Percentiles rank a stretch among this genome's conserved stretches.
Conservation (phyloP, 2,888 invertebrate species). For the Calameuta filiformis region DNA sequence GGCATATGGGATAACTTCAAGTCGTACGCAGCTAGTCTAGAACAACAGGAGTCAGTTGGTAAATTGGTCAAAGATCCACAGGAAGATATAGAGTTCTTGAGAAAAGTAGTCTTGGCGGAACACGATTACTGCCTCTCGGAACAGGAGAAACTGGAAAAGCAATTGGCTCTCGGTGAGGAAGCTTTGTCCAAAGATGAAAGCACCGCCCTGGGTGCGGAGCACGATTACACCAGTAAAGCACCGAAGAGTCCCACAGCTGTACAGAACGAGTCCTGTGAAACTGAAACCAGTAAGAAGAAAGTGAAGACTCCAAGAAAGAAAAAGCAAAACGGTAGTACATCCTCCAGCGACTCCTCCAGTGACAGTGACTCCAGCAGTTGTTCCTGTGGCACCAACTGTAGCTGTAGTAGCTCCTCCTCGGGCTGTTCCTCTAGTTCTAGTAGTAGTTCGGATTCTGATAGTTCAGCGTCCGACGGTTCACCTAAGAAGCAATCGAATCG, state of each 20-base stretch:
- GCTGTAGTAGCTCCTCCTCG: conserved; percentile 81
- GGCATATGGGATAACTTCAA: conserved; percentile 84
- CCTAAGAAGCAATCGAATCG: conserved; percentile 65
- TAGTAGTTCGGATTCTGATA: conserved; percentile 71
- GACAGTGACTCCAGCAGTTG: conserved; percentile 81
- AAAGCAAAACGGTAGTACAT: conserved; percentile 68
- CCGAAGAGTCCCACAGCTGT: conserved; percentile 5
- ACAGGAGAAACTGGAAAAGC: conserved; percentile 33
- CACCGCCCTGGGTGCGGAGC: conserved; percentile 34
- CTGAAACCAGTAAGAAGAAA: conserved; percentile 41
- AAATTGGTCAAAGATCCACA: conserved; percentile 38
- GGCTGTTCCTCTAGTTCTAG: conserved; percentile 73
- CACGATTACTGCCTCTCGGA: conserved; percentile 76
- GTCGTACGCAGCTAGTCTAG: conserved; percentile 78
- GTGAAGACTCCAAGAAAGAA: conserved; percentile 61
- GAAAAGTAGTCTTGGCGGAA: conserved; percentile 68
- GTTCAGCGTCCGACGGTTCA: conserved; percentile 72
- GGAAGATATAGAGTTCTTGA: conserved; percentile 44
- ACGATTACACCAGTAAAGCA: conserved; percentile 34
- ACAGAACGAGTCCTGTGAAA: conserved; percentile 29
- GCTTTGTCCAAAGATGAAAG: conserved; percentile 18
- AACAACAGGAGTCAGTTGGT: conserved; percentile 64
- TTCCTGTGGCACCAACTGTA: conserved; percentile 86
- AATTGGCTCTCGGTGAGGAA: conserved; percentile 11
- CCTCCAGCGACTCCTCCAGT: conserved; percentile 82